Percentiles rank a stretch among this genome's conserved stretches.
Evolutionary conservation across 2,113 vertebrate genomes (phyloP).

Genomic region (Pygathrix nemaeus): DNA sequence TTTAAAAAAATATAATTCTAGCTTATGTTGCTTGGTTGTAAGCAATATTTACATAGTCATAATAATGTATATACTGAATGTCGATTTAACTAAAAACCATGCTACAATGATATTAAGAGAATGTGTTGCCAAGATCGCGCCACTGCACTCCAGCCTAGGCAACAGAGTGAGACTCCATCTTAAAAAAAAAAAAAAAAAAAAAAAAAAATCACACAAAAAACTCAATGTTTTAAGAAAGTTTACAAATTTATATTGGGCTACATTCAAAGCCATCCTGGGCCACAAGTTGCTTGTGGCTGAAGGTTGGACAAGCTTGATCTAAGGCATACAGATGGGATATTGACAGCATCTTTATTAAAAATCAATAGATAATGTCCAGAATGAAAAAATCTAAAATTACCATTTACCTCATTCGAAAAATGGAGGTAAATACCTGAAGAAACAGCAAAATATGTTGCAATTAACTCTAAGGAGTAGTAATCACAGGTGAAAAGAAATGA

Average conservation of each 20-base stretch:
- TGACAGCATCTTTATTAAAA: background rate
- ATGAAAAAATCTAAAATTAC: background rate
- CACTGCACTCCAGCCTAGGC: too few relatives aligned
- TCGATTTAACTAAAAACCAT: slow-evolving; percentile 41
- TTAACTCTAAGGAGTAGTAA: background rate
- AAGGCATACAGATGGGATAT: background rate
- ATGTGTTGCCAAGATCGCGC: background rate
- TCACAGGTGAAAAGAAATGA: slow-evolving; percentile 4
- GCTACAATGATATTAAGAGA: background rate
- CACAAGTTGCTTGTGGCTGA: too few relatives aligned
- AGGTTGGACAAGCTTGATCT: background rate
- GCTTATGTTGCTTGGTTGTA: slow-evolving; percentile 23
- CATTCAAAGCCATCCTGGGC: too few relatives aligned
- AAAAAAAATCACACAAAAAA: too few relatives aligned
- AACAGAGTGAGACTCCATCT: too few relatives aligned
- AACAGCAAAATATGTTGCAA: background rate
- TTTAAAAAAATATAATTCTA: slow-evolving; percentile 4
- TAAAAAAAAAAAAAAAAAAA: too few relatives aligned
- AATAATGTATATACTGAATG: slow-evolving; percentile 19
- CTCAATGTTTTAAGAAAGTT: too few relatives aligned
- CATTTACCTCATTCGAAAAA: background rate
- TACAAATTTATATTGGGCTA: too few relatives aligned
- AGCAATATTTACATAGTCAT: slow-evolving; percentile 53
- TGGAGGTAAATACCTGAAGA: background rate
- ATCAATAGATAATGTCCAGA: background rate